These are phyloP conservation scores for Aegithalos caudatus DNA, from an alignment of 2,113 vertebrate genomes.

Conservation along the genomic window DNA sequence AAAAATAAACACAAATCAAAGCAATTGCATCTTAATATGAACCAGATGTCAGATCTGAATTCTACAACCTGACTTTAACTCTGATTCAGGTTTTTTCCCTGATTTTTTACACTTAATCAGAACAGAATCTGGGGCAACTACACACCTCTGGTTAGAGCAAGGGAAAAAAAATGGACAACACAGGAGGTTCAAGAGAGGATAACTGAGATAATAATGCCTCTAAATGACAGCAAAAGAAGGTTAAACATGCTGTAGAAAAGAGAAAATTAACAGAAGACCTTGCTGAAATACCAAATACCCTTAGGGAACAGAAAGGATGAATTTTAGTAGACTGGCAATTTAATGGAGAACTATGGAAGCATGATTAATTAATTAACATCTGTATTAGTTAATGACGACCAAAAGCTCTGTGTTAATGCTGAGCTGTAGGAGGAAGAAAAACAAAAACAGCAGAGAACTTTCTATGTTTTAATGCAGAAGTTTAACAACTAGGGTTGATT, in stretches of 20 bases:
- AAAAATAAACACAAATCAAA: neutral
- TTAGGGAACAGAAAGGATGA: constrained; percentile 7
- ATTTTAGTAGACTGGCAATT: constrained; percentile 23
- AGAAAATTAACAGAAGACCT: neutral
- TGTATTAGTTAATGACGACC: neutral
- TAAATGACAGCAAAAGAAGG: constrained; percentile 6
- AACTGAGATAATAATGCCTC: neutral
- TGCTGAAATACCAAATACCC: neutral
- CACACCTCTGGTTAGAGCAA: neutral
- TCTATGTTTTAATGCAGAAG: neutral
- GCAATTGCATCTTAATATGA: neutral
- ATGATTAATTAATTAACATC: constrained; percentile 45
- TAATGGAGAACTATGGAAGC: neutral
- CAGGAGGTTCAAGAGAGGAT: neutral
- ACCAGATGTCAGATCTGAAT: neutral
- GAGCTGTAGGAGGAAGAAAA: neutral
- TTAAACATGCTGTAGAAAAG: neutral
- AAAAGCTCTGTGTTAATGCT: neutral
- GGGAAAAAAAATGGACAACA: neutral
- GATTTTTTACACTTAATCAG: neutral
- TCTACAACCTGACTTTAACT: neutral
- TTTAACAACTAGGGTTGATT: neutral
- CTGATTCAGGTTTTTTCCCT: neutral
- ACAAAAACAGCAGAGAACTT: neutral
- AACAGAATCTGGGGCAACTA: neutral